phyloP scores from a whole-genome alignment of 2,113 vertebrate genomes.

The Symphodus melops region DNA sequence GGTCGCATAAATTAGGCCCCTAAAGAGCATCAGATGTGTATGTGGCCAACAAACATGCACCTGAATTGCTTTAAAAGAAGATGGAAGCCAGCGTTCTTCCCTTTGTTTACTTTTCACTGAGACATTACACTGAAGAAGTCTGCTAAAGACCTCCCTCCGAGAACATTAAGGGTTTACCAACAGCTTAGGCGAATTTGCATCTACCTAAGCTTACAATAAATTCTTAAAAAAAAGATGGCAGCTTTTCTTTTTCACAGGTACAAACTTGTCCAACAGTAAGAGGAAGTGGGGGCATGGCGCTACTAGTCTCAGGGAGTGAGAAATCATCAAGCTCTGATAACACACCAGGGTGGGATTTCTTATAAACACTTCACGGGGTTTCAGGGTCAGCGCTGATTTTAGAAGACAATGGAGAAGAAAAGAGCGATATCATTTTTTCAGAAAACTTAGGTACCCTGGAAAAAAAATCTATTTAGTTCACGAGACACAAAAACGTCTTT shows the following conservation, averaged over 20 bases:
- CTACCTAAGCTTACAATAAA: slow-evolving; percentile 33
- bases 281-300: slow-evolving; percentile 39
- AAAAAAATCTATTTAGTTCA: slow-evolving; percentile 17
- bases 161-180: slow-evolving; percentile 61
- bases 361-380: slow-evolving; percentile 37
- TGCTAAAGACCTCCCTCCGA: slow-evolving; percentile 49
- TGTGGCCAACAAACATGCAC: slow-evolving; percentile 7
- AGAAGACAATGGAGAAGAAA: slow-evolving; percentile 46
- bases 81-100: slow-evolving; percentile 17
- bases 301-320: slow-evolving; percentile 17
- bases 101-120: slow-evolving; percentile 44
- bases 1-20: slow-evolving; percentile 22
- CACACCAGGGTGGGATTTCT: slow-evolving; percentile 47
- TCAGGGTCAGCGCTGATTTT: slow-evolving; percentile 28
- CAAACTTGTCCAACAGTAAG: slow-evolving; percentile 65
- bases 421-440: slow-evolving; percentile 46
- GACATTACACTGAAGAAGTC: slow-evolving; percentile 34
- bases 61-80: slow-evolving; percentile 24
- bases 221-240: slow-evolving; percentile 17
- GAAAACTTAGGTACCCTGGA: slow-evolving; percentile 10
- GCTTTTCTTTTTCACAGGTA: slow-evolving; percentile 57
- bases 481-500: slow-evolving; percentile 22
- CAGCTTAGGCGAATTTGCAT: slow-evolving; percentile 46
- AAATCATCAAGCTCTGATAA: slow-evolving; percentile 53
- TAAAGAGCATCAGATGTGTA: slow-evolving; percentile 12